A percentile compares a stretch with the other conserved stretches of the same genome.
Evolutionary conservation across 2,888 invertebrate species (phyloP).

Genomic region (Tipula helvola): DNA sequence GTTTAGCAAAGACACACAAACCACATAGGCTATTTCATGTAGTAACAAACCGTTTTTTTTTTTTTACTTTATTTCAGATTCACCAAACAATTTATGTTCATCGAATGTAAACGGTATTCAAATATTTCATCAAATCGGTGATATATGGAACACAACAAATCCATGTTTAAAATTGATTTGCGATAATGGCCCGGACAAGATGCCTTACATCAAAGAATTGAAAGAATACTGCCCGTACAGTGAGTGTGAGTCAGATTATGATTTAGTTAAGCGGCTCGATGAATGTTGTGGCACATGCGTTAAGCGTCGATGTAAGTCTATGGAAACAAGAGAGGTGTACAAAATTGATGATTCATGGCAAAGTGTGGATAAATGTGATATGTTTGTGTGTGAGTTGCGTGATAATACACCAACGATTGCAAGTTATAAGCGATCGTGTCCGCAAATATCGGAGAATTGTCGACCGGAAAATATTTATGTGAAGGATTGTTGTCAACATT

Average conservation of each 20-base stretch:
- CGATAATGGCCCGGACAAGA: slow-evolving; percentile 21
- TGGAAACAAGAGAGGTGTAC: slow-evolving; percentile 22
- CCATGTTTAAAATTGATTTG: slow-evolving; percentile 28
- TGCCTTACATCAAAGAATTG: slow-evolving; percentile 19
- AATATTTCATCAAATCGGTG: slow-evolving; percentile 24
- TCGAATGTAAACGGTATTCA: slow-evolving; percentile 18
- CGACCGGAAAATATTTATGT: slow-evolving; percentile 22
- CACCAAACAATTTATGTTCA: slow-evolving; percentile 23
- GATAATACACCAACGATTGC: slow-evolving; percentile 22
- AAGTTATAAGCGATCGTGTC: slow-evolving; percentile 28
- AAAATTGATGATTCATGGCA: slow-evolving; percentile 31
- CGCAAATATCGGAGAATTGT: slow-evolving; percentile 24
- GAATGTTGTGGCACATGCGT: slow-evolving; percentile 33
- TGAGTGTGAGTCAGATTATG: slow-evolving; percentile 31
- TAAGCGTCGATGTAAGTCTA: slow-evolving; percentile 29
- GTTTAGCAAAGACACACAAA: background rate
- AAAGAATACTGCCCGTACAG: slow-evolving; percentile 25
- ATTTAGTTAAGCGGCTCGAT: slow-evolving; percentile 22
- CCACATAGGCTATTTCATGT: background rate
- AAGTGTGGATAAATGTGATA: slow-evolving; percentile 27
- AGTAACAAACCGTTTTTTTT: background rate
- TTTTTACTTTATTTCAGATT: background rate
- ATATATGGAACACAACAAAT: slow-evolving; percentile 27
- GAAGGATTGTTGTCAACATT: slow-evolving; percentile 29
- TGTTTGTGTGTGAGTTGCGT: slow-evolving; percentile 25